Conservation (phyloP, 2,113 vertebrate genomes). For the Tiliqua scincoides region DNA sequence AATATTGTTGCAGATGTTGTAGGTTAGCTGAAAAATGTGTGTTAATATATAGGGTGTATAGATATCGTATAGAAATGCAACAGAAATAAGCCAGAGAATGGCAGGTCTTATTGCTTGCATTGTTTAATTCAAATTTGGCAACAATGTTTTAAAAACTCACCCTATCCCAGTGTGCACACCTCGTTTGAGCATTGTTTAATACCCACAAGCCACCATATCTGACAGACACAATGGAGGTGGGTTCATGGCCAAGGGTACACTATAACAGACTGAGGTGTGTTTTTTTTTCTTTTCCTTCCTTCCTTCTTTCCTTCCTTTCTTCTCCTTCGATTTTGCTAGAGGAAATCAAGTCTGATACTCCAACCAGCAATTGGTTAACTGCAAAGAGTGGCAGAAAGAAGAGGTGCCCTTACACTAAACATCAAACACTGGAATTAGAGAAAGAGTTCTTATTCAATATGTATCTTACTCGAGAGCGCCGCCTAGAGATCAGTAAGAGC, state of each 20-base stretch:
- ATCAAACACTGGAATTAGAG: conserved; percentile 99
- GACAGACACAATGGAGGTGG: conserved; percentile 68
- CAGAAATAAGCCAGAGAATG: not conserved
- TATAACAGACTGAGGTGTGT: conserved; percentile 71
- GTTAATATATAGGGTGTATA: conserved; percentile 4
- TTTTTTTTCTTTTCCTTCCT: conserved; percentile 75
- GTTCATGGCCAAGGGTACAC: conserved; percentile 83
- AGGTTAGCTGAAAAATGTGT: conserved; percentile 38
- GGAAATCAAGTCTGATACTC: conserved; percentile 89
- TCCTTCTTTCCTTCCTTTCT: conserved; percentile 73
- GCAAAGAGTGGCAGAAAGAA: conserved; percentile 99
- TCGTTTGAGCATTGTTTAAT: conserved; percentile 57
- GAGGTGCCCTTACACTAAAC: conserved; percentile 98
- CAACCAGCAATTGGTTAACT: conserved; percentile 97
- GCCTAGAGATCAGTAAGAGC: conserved; percentile 99
- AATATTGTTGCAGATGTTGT: conserved; percentile 41
- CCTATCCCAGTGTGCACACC: conserved; percentile 22
- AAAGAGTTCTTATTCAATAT: conserved; percentile 99
- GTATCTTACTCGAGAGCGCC: conserved; percentile 99
- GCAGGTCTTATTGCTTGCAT: conserved; percentile 26
- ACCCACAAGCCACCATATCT: conserved; percentile 62
- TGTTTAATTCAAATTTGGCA: conserved; percentile 51
- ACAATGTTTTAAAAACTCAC: conserved; percentile 19
- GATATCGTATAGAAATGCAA: not conserved
- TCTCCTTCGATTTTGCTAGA: conserved; percentile 87